Conservation (phyloP, 2,113 vertebrate genomes). For the Myotis brandtii region DNA sequence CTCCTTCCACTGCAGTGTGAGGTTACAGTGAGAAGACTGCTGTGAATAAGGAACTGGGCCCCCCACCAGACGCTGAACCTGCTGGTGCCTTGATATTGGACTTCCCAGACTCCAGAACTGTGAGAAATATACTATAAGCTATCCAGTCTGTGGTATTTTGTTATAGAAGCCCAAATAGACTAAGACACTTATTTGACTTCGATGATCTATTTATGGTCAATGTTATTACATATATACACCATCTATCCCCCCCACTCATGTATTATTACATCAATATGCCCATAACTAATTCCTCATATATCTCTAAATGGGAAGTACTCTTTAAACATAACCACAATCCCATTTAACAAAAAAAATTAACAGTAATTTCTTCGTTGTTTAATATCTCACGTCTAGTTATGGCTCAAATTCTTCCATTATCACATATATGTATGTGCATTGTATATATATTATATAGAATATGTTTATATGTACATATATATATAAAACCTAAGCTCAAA, state of each 20-base stretch:
- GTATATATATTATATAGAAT: neutral
- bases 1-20: neutral
- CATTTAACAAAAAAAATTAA: conserved; percentile 50
- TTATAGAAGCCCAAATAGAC: neutral
- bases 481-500: neutral
- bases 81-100: neutral
- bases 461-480: neutral
- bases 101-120: neutral
- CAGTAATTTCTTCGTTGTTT: conserved; percentile 5
- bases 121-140: neutral
- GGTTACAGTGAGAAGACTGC: neutral
- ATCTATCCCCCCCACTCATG: neutral
- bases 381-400: neutral
- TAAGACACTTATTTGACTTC: neutral
- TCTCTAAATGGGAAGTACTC: conserved; percentile 7
- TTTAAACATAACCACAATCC: neutral
- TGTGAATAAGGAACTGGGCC: neutral
- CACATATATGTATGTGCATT: neutral
- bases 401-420: neutral
- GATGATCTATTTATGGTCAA: neutral
- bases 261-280: neutral
- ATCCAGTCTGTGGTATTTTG: neutral
- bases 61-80: neutral
- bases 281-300: neutral
- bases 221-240: neutral